These are phyloP conservation scores for Neodon shergylaensis DNA, from an alignment of 2,113 vertebrate genomes.

Conservation along the genomic window DNA sequence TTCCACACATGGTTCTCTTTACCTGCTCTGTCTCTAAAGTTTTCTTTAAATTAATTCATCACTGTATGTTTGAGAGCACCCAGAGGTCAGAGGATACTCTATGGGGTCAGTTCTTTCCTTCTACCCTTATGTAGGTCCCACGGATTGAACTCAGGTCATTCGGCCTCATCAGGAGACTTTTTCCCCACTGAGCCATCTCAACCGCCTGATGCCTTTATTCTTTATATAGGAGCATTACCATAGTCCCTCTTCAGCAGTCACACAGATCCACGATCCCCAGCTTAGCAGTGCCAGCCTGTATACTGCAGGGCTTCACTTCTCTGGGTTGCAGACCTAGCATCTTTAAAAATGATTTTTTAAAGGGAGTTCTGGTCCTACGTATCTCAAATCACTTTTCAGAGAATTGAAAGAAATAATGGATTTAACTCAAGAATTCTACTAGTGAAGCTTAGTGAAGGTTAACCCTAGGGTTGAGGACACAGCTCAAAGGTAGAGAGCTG, in stretches of 20 bases:
- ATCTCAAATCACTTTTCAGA: not conserved
- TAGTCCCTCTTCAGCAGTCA: not conserved
- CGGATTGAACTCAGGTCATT: not conserved
- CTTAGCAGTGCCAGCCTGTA: not conserved
- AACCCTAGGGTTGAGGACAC: not conserved
- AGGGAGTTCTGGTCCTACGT: not conserved
- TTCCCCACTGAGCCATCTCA: not conserved
- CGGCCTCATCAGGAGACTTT: not conserved
- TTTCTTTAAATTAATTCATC: not conserved
- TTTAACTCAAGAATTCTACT: constrained; percentile 7
- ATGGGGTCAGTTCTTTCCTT: not conserved
- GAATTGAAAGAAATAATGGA: not conserved
- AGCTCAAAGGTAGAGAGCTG: not conserved
- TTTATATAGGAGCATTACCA: not conserved
- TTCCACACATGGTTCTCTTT: not conserved
- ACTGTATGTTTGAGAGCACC: not conserved
- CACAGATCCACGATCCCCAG: not conserved
- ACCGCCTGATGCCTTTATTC: not conserved
- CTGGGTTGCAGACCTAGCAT: not conserved
- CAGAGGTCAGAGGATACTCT: not conserved
- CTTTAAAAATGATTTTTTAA: constrained; percentile 6
- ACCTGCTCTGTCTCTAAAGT: not conserved
- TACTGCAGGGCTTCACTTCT: not conserved
- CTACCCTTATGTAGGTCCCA: not conserved
- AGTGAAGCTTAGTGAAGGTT: not conserved